phyloP scores from a whole-genome alignment of 1,140 invertebrate species.

The Babylonia areolata region DNA sequence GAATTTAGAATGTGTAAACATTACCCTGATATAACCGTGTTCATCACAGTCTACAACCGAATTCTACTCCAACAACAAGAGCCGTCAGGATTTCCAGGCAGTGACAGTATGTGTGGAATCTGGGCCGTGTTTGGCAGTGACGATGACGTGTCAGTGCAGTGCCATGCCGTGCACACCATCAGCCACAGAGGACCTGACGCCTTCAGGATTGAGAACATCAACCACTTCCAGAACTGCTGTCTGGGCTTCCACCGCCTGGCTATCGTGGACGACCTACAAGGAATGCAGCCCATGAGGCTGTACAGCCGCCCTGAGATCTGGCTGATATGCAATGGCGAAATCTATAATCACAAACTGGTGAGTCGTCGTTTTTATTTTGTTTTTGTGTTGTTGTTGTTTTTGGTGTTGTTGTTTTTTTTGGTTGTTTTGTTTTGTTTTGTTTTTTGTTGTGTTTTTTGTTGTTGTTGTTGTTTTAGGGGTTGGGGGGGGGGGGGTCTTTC shows the following conservation, averaged over 20 bases:
- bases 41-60: too few species aligned
- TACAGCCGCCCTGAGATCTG: constrained; percentile 72
- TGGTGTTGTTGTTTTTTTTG: too few species aligned
- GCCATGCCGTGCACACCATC: constrained; percentile 78
- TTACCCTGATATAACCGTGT: too few species aligned
- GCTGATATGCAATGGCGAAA: constrained; percentile 88
- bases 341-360: constrained; percentile 85
- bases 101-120: constrained; percentile 86
- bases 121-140: constrained; percentile 89
- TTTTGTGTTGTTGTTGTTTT: too few species aligned
- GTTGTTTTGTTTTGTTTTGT: too few species aligned
- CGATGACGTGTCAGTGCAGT: constrained; percentile 70
- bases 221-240: constrained; percentile 75
- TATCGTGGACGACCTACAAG: constrained; percentile 86
- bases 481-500: too few species aligned
- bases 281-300: constrained; percentile 86
- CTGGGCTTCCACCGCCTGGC: constrained; percentile 88
- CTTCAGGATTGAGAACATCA: constrained; percentile 75
- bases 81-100: constrained; percentile 29
- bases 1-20: too few species aligned
- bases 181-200: constrained; percentile 87
- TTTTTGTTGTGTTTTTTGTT: too few species aligned
- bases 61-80: too few species aligned
- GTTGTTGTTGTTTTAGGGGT: too few species aligned
- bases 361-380: constrained; percentile 28